phyloP scores from a whole-genome alignment of 2,113 vertebrate genomes.

The Cinclus cinclus region DNA sequence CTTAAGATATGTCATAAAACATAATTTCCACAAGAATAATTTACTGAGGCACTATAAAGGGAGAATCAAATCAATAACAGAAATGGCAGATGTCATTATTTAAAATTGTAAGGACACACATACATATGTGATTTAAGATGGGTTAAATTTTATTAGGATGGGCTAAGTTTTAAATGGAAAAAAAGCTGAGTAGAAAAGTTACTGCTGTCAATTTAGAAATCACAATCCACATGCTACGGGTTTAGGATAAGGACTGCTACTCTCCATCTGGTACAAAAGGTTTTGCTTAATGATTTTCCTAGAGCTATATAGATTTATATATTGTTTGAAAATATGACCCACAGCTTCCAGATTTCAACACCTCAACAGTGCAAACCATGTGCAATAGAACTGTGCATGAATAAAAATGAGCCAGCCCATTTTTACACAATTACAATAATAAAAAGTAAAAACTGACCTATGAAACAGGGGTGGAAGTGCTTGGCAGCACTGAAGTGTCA shows the following conservation, averaged over 20 bases:
- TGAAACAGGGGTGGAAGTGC: rapidly evolving
- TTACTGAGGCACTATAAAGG: background rate
- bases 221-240: background rate
- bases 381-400: background rate
- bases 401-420: background rate
- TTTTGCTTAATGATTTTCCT: background rate
- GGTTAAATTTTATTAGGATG: background rate
- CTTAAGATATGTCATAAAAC: background rate
- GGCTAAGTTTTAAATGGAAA: background rate
- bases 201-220: background rate
- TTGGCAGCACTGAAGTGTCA: background rate
- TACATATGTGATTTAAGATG: background rate
- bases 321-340: background rate
- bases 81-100: background rate
- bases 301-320: background rate
- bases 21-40: background rate
- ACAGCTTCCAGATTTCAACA: background rate
- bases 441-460: background rate
- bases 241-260: background rate
- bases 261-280: background rate
- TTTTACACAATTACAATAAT: background rate
- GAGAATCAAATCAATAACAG: background rate
- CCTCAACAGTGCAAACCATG: rapidly evolving
- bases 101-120: background rate
- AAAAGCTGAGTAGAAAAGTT: background rate